These are phyloP conservation scores for Archaeoteleia sp. DNA, from an alignment of 2,888 invertebrate genomes.

Conservation along the genomic window DNA sequence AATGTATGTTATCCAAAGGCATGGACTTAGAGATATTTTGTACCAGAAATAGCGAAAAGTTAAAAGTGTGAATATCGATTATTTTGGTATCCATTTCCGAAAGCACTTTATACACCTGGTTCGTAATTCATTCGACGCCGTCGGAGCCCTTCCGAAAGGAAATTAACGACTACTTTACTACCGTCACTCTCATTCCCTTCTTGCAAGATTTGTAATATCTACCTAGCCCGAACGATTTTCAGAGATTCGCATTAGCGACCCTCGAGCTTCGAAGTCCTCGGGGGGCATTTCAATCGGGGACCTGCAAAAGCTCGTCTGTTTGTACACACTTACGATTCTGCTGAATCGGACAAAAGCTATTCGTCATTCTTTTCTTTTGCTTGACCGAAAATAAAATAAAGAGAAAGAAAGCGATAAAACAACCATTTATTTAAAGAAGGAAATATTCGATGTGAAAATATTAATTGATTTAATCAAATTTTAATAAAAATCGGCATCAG, in stretches of 20 bases:
- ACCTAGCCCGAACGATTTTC: constrained; percentile 52
- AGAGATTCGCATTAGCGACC: constrained; percentile 56
- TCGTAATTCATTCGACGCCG: constrained; percentile 40
- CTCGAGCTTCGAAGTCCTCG: constrained; percentile 50
- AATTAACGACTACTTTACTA: constrained; percentile 49
- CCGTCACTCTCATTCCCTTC: constrained; percentile 39
- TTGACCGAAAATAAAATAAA: constrained; percentile 35
- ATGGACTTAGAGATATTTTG: too few relatives aligned
- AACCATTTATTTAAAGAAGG: too few relatives aligned
- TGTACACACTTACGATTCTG: constrained; percentile 50
- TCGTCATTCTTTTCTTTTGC: constrained; percentile 44
- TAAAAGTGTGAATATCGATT: constrained; percentile 4
- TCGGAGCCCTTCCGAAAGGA: constrained; percentile 33
- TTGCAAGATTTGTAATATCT: constrained; percentile 48
- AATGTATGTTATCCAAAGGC: too few relatives aligned
- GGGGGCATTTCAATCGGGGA: constrained; percentile 65
- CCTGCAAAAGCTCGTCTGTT: constrained; percentile 50
- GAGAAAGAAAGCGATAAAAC: constrained; percentile 9
- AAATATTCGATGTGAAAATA: too few relatives aligned
- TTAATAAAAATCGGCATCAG: too few relatives aligned
- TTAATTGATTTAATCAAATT: too few relatives aligned
- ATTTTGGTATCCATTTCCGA: constrained; percentile 10
- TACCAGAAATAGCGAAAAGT: constrained; percentile 1
- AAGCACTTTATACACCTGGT: constrained; percentile 32
- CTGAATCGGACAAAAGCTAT: constrained; percentile 52